Evolutionary conservation across 2,113 vertebrate genomes (phyloP), one percentile per base, ranked within the genome.

Genomic region (Oreotrochilus melanogaster): DNA sequence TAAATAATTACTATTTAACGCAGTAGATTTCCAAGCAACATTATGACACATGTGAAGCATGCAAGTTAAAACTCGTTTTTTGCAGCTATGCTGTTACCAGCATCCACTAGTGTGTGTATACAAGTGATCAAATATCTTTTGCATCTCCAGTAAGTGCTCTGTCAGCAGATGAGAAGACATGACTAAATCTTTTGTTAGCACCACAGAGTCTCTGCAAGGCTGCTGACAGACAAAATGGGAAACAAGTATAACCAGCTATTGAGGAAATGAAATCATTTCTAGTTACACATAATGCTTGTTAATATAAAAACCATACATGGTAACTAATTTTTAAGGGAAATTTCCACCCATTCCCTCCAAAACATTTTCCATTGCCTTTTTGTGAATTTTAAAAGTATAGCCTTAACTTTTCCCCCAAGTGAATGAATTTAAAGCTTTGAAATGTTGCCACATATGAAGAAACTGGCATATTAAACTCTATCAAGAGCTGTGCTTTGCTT

Each of bases 41-140:
- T 86, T 95, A 83, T 82, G 93, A 96, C 78, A 93, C 88, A 93
- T 57, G 69, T 88, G 61, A 93, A 92, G 78, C 81, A 54, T 84
- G 86, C 96, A 96, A 95, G 96, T 97, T 91, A 82, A 91, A 93
- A 97, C 95, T 76, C 70, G 57, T 96, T 96, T 95, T 94, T 84
- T 89, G 86, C 80, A 89, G 78, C 76, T 69, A 23, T 73, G 42
- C 83, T 75, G 64, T 92, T 96, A 57, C 53, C 85, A 86, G 79
- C 61, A 48, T 22, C 84, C 78, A 94, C 95, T 96, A 95, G 48
- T 78, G 50, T 93, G 87, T 89, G 89, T 92, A 48, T 96, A 6
- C 76, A 93, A 95, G 94, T 31, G 86, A 95, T 95, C 93, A 69
- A 30, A 51, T 97, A 92, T 96, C 92, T 94, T 65, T 53, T 92